Base-by-base conservation (phyloP, 2,113 vertebrate genomes). In the Catharus minimus region DNA sequence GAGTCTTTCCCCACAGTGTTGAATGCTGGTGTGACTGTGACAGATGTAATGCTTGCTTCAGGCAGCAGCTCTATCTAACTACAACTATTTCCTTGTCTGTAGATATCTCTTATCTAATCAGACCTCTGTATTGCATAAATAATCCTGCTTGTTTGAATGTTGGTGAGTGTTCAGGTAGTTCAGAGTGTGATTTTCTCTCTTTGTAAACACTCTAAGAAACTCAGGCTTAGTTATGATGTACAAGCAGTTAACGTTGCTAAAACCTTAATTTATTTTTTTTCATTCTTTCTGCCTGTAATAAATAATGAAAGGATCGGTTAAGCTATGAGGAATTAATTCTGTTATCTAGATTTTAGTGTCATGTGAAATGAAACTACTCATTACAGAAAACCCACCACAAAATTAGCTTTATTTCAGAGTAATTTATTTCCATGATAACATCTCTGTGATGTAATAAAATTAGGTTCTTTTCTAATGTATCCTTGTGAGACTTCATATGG, bases 1-100 rank as follows among this genome's bases (percentile, higher is more conserved):
- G 28, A 41, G 9, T 55, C 17, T 33, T 68, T 43, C 28, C 41
- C 22, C 52, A 3, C 15, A 1, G 21, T 2, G 3, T 0, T 9
- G 46, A 9, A 19, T 15, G 53, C 23, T 53, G 73, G 11, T 9
- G 36, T 65, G 17, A 11, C 33, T 19, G 23, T 12, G 15, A 13
- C 4, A 28, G 21, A 7, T 43, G 20, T 28, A 30, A 33, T 13
- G 47, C 26, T 76, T 78, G 15, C 22, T 79, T 65, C 55, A 28
- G 41, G 26, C 43, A 58, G 26, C 36, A 87, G 21, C 41, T 75
- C 67, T 36, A 32, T 23, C 7, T 32, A 73, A 43, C 50, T 82
- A 1, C 10, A 33, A 38, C 19, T 50, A 79, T 82, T 91, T 89
- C 62, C 30, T 69, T 50, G 56, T 58, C 52, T 92, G 88, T 50